Base-by-base conservation (phyloP, 2,888 invertebrate genomes). In the Liopterus haemorrhoidalis region DNA sequence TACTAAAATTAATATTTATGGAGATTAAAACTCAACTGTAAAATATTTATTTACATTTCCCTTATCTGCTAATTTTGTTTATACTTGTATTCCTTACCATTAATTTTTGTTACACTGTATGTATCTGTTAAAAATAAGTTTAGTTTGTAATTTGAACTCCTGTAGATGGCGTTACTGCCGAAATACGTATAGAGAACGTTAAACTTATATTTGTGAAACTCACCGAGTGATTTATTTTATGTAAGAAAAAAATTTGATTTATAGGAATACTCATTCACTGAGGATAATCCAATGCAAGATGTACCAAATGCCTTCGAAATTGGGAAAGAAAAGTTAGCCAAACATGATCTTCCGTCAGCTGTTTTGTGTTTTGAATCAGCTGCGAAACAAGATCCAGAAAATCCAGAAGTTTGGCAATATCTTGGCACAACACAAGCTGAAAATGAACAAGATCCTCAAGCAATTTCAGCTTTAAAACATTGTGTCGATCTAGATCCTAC, bases 361-460 rank as follows among this genome's bases (percentile, higher is more conserved):
- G 94, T 95, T 1, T 69, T 97, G 18, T 87, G 94, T 60, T 97
- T 99, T 70, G 99, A 99, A 70, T 91, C 92, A 38, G 95, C 96
- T 6, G 92, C 83, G 2, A 85, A 88, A 60, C 83, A 90, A 61
- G 75, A 86, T 36, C 81, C 85, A 2, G 74, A 82, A 37, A 85
- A 85, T 59, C 72, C 79, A 0, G 85, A 90, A 67, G 86, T 85
- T 1, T 95, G 95, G 95, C 79, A 85, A 50, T 70, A 86, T 22
- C 70, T 95, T 33, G 95, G 95, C 6, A 85, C 85, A 39, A 87
- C 93, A 20, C 95, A 96, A 67, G 93, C 97, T 25, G 94, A 97
- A 73, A 99, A 99, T 71, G 99, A 99, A 72, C 94, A 86, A 70
- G 97, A 99, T 68, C 86, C 89, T 2, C 74, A 82, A 55, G 94